Percentiles rank a stretch among this genome's conserved stretches.
These are phyloP conservation scores for Zaprionus lachaisei DNA, from an alignment of 1,140 invertebrate genomes.

Conservation along the genomic window DNA sequence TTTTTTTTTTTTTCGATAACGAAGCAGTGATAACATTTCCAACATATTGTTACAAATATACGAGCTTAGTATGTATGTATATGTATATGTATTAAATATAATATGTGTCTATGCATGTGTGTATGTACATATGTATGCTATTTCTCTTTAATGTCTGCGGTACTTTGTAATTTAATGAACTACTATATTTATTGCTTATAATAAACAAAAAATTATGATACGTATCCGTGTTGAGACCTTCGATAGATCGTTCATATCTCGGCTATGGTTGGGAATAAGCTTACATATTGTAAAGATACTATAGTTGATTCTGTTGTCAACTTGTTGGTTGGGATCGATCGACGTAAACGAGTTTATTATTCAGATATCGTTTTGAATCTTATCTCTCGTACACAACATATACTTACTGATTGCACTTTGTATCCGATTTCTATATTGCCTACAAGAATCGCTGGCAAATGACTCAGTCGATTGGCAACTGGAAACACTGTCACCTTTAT, in stretches of 20 bases:
- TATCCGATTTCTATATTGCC: not conserved
- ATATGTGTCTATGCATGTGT: not conserved
- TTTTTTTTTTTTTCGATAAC: conserved; percentile 28
- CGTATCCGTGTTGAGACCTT: not conserved
- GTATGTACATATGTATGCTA: not conserved
- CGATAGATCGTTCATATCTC: not conserved
- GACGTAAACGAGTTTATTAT: not conserved
- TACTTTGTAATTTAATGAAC: conserved; percentile 54
- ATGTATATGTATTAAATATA: conserved; percentile 10
- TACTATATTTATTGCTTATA: conserved; percentile 58
- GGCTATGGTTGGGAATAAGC: not conserved
- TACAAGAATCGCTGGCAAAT: not conserved
- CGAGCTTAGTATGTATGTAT: conserved; percentile 12
- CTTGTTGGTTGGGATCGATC: not conserved
- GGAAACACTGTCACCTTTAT: not conserved
- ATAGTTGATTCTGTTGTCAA: no score
- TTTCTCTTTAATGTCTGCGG: conserved; percentile 24
- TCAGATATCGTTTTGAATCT: no score
- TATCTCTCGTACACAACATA: not conserved
- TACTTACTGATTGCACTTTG: not conserved
- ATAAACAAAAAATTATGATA: conserved; percentile 50
- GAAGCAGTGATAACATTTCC: conserved; percentile 33
- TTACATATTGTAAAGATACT: not conserved
- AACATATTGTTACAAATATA: conserved; percentile 15
- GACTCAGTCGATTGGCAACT: not conserved